Evolutionary conservation across 2,888 invertebrate genomes (phyloP).

Genomic region (Noctuana brunneofusca): DNA sequence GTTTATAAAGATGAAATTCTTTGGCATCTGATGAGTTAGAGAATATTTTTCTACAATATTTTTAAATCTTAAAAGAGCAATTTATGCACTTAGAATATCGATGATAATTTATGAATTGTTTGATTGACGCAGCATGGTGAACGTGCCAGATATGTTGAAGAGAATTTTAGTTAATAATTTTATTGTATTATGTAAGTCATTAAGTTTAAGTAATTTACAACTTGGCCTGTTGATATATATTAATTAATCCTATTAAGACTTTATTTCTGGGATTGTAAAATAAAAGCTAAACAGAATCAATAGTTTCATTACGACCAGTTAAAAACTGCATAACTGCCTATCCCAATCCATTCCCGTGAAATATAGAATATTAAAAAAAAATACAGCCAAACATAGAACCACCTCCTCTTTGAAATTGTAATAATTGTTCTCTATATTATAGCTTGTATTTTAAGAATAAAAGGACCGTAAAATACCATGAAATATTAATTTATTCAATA

Average conservation of each 20-base stretch:
- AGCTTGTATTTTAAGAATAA: no score
- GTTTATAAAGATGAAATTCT: conserved; percentile 67
- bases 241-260: conserved; percentile 82
- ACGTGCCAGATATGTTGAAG: conserved; percentile 81
- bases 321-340: no score
- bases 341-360: no score
- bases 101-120: conserved; percentile 67
- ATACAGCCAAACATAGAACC: no score
- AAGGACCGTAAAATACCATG: no score
- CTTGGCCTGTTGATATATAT: conserved; percentile 83
- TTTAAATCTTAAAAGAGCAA: conserved; percentile 73
- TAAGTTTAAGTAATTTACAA: conserved; percentile 84
- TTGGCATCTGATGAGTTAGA: conserved; percentile 71
- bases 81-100: conserved; percentile 76
- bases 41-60: conserved; percentile 82
- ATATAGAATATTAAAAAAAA: no score
- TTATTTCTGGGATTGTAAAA: conserved; percentile 83
- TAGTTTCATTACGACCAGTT: conserved; percentile 52
- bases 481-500: no score
- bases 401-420: no score
- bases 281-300: conserved; percentile 69
- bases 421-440: no score
- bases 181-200: conserved; percentile 83
- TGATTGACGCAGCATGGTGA: conserved; percentile 78
- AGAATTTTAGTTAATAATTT: conserved; percentile 82